Evolutionary conservation across 2,113 vertebrate genomes (phyloP).

Genomic region (Xerus inauris): DNA sequence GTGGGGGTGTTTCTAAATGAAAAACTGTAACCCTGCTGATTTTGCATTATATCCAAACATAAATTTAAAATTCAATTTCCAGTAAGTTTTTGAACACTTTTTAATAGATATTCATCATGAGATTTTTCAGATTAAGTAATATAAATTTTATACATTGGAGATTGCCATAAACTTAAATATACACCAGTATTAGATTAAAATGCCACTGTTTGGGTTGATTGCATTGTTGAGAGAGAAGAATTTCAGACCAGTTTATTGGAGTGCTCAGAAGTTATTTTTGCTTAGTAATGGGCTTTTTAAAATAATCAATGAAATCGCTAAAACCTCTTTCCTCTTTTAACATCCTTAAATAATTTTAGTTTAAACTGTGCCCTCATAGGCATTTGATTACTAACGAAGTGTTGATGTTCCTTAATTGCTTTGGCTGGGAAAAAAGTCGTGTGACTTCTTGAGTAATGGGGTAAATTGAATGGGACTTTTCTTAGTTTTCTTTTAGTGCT

Average conservation of each 20-base stretch:
- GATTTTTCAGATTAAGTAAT: constrained; percentile 1
- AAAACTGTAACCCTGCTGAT: background rate
- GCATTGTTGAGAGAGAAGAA: background rate
- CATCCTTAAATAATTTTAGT: constrained; percentile 19
- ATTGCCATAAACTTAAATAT: constrained; percentile 19
- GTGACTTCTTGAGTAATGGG: background rate
- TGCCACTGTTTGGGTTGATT: background rate
- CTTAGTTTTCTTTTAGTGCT: background rate
- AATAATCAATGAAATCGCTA: constrained; percentile 3
- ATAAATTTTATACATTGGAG: background rate
- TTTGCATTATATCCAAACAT: constrained; percentile 16
- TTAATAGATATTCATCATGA: background rate
- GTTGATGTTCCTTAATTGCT: background rate
- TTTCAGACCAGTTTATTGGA: constrained; percentile 4
- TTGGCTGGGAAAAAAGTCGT: background rate
- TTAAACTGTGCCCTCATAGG: background rate
- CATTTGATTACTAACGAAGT: background rate
- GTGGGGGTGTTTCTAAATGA: background rate
- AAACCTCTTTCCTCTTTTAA: background rate
- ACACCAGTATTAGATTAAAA: background rate
- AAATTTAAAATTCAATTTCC: background rate
- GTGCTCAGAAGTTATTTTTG: constrained; percentile 44
- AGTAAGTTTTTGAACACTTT: background rate
- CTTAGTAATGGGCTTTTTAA: constrained; percentile 31
- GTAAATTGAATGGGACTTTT: background rate